Conservation (phyloP, 2,113 vertebrate species). For the Neogale vison region DNA sequence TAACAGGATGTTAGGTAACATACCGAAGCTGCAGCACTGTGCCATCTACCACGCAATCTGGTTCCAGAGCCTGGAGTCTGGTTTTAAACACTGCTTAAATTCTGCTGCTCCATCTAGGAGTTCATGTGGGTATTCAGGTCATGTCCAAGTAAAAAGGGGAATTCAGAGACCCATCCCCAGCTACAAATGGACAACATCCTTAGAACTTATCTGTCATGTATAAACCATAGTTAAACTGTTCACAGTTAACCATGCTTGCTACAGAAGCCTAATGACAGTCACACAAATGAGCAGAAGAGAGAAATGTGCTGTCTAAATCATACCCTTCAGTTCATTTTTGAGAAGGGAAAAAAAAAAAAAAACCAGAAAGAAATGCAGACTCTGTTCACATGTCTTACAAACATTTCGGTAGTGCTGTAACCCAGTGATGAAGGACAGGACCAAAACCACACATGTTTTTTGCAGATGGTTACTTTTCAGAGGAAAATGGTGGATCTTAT, state of each 20-base stretch:
- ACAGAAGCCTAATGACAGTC: not conserved
- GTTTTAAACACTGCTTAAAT: not conserved
- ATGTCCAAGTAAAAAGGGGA: too few relatives aligned
- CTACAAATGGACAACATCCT: fast-evolving
- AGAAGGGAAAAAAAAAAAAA: not conserved
- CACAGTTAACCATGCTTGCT: not conserved
- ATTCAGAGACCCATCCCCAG: not conserved
- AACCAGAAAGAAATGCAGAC: not conserved
- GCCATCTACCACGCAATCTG: too few relatives aligned
- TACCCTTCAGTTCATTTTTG: not conserved
- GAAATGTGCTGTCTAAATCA: not conserved
- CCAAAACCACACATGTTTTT: not conserved
- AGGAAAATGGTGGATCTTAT: not conserved
- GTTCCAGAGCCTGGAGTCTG: not conserved
- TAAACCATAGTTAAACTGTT: not conserved
- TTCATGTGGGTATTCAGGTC: not conserved
- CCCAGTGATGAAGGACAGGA: not conserved
- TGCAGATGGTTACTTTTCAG: not conserved
- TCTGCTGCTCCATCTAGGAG: not conserved
- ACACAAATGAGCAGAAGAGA: not conserved
- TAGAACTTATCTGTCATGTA: not conserved
- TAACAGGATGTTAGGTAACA: not conserved
- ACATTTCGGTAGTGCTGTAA: not conserved
- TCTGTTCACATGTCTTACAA: not conserved
- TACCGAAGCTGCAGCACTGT: not conserved